A percentile compares a stretch with the other conserved stretches of the same genome.
phyloP scores from a whole-genome alignment of 2,113 vertebrate genomes.

The Talpa occidentalis region DNA sequence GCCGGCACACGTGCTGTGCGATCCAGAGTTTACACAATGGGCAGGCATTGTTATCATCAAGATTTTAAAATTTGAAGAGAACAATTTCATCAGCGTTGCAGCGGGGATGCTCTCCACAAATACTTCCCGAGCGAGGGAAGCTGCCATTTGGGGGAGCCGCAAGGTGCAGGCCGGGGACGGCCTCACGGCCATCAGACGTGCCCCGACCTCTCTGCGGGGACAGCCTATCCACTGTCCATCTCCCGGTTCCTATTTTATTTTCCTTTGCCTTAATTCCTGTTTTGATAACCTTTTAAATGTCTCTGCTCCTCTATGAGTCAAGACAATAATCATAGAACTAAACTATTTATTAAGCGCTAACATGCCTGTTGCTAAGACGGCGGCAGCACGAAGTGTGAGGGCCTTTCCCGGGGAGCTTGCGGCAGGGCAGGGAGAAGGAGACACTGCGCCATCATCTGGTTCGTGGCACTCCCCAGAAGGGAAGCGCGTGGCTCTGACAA shows the following conservation, averaged over 20 bases:
- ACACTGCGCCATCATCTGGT: background rate
- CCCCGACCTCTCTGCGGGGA: background rate
- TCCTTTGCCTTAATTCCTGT: background rate
- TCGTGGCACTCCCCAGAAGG: background rate
- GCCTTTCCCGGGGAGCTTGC: background rate
- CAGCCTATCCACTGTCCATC: background rate
- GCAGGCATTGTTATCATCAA: background rate
- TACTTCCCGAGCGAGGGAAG: background rate
- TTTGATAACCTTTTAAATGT: background rate
- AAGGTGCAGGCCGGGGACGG: background rate
- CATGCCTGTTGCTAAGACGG: background rate
- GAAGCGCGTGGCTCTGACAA: constrained; percentile 1
- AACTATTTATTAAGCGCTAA: background rate
- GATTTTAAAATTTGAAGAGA: background rate
- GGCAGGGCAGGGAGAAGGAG: background rate
- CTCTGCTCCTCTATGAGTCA: background rate
- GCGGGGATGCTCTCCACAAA: background rate
- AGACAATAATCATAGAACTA: background rate
- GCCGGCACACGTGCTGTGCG: background rate
- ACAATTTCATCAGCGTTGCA: background rate
- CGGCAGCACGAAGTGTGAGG: background rate
- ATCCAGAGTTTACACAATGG: background rate
- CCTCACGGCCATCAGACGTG: background rate
- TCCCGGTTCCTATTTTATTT: background rate
- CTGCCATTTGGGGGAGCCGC: background rate